Evolutionary conservation across 2,888 invertebrate species (phyloP).

Genomic region (Drosophila hamatofila): DNA sequence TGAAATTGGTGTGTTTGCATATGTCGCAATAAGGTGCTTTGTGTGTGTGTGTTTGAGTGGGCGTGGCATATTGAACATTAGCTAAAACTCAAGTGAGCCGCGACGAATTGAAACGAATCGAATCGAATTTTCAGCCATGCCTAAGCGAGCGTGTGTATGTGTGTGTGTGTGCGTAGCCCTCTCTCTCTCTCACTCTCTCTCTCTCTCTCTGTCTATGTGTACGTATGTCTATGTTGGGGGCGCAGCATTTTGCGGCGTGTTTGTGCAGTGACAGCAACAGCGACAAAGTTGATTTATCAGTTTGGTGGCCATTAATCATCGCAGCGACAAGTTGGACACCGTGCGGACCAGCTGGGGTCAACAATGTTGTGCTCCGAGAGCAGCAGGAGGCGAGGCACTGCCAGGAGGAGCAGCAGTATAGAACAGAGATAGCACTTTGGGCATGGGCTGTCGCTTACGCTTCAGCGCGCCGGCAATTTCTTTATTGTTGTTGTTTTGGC

Average conservation of each 20-base stretch:
- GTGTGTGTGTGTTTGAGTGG: slow-evolving; percentile 22
- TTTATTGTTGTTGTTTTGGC: slow-evolving; percentile 57
- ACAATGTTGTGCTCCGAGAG: slow-evolving; percentile 50
- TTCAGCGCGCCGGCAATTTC: slow-evolving; percentile 74
- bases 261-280: slow-evolving; percentile 78
- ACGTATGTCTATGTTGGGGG: slow-evolving; percentile 36
- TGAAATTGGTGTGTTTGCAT: slow-evolving; percentile 74
- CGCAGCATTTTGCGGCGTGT: slow-evolving; percentile 76
- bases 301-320: slow-evolving; percentile 82
- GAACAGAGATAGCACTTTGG: slow-evolving; percentile 10
- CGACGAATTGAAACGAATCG: slow-evolving; percentile 72
- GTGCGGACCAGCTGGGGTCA: slow-evolving; percentile 80
- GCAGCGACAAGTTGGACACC: slow-evolving; percentile 82
- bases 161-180: background rate
- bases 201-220: background rate
- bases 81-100: slow-evolving; percentile 79
- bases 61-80: slow-evolving; percentile 77
- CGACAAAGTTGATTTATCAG: slow-evolving; percentile 83
- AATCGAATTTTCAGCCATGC: slow-evolving; percentile 58
- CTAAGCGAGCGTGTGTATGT: slow-evolving; percentile 6
- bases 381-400: background rate
- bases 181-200: too few species aligned
- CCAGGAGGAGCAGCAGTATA: background rate
- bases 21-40: slow-evolving; percentile 50
- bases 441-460: slow-evolving; percentile 73